Base-by-base conservation (phyloP, 2,113 vertebrate genomes). In the Leucopsar rothschildi region DNA sequence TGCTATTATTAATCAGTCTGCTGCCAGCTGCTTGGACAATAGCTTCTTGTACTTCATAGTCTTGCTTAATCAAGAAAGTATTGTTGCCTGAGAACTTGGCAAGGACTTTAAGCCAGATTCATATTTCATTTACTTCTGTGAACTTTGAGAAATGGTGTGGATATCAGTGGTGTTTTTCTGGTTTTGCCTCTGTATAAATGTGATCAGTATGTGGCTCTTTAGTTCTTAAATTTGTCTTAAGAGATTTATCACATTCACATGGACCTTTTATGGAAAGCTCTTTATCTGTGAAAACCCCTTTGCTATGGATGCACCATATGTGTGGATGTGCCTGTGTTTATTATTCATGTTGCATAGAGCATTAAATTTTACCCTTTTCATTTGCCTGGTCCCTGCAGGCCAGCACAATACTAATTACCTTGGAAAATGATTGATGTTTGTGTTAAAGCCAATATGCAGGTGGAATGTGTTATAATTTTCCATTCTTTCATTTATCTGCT, bases 401-500 rank as follows among this genome's bases (percentile, higher is more conserved):
- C 77, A 86, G 17, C 69, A 94, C 66, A 87, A 81, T 97, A 80
- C 82, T 95, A 97, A 97, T 96, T 95, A 87, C 85, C 68, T 94
- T 87, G 82, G 85, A 94, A 93, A 94, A 95, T 95, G 95, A 96
- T 89, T 95, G 96, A 95, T 97, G 93, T 86, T 96, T 95, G 88
- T 85, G 91, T 95, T 96, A 86, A 88, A 95, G 85, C 92, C 84
- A 94, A 73, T 81, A 68, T 86, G 92, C 81, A 90, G 91, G 95
- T 95, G 73, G 85, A 96, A 92, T 69, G 45, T 92, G 53, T 86
- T 94, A 93, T 68, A 90, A 92, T 94, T 96, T 95, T 95, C 88
- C 73, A 95, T 96, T 96, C 76, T 95, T 96, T 84, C 89, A 97
- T 96, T 97, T 97, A 97, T 97, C 96, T 96, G 71, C 60, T 72